Evolutionary conservation across 2,797 vertebrate species (phyloP), one percentile per base, ranked within the genome.

Genomic region (Enteromius anoplus): DNA sequence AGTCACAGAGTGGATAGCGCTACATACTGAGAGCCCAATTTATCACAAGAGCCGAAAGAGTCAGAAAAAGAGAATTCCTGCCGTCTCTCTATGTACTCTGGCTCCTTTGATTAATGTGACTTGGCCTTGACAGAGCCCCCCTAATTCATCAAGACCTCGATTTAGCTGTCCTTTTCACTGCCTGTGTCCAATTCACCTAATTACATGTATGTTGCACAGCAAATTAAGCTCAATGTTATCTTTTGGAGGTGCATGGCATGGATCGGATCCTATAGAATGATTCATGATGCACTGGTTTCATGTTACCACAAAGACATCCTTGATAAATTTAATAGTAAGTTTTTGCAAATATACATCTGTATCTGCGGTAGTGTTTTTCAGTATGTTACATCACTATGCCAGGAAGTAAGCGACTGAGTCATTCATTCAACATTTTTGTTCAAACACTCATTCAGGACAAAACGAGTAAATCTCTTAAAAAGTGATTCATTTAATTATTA

Each of bases 91-190:
- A 88, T 69, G 90, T 85, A 80, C 89, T 92, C 84, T 89, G 86
- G 90, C 92, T 88, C 92, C 88, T 84, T 85, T 96, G 95, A 96
- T 96, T 95, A 95, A 95, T 96, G 94, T 93, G 92, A 94, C 91
- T 68, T 0, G 91, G 94, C 91, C 93, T 89, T 94, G 93, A 94
- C 89, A 91, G 91, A 91, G 90, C 78, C 86, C 90, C 88, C 88
- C 91, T 90, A 92, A 94, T 96, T 95, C 93, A 96, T 97, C 96
- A 96, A 91, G 87, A 89, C 92, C 90, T 60, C 90, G 90, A 93
- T 93, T 90, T 89, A 86, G 91, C 90, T 91, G 90, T 92, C 93
- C 90, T 86, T 89, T 87, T 86, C 87, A 89, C 90, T 86, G 88
- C 90, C 0, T 5, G 87, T 87, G 85, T 93, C 93, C 93, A 92